phyloP scores from a whole-genome alignment of 2,797 vertebrate species.

The Lepus oiostolus region DNA sequence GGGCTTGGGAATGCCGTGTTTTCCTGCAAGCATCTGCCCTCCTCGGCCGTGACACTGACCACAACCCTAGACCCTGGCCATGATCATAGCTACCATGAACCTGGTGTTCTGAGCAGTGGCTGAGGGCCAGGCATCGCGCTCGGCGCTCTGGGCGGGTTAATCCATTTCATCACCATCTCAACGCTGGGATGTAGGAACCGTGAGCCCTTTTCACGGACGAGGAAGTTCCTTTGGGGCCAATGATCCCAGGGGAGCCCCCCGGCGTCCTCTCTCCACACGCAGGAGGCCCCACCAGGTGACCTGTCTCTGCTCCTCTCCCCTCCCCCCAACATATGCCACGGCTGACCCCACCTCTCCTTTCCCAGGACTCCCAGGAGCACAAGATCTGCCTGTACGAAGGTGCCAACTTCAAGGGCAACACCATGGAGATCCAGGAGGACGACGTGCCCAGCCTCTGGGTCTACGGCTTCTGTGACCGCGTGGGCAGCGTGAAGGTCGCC shows the following conservation, averaged over 20 bases:
- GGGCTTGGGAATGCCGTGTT: background rate
- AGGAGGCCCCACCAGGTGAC: rapidly evolving
- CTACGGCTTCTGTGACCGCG: conserved; percentile 96
- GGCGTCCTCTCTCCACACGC: background rate
- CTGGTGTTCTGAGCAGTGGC: no score
- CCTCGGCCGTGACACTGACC: rapidly evolving
- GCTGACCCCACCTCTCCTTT: background rate
- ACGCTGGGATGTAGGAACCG: rapidly evolving
- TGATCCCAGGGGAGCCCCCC: background rate
- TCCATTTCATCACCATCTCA: background rate
- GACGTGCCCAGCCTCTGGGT: conserved; percentile 97
- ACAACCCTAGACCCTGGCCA: background rate
- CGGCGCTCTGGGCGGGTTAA: background rate
- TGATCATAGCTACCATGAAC: no score
- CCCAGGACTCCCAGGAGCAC: conserved; percentile 95
- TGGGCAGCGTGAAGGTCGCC: conserved; percentile 96
- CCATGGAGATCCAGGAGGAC: conserved; percentile 96
- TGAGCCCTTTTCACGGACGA: background rate
- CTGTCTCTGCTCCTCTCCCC: rapidly evolving
- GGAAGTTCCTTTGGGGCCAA: background rate
- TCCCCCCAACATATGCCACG: rapidly evolving
- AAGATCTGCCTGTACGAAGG: conserved; percentile 97
- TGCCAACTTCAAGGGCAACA: conserved; percentile 97
- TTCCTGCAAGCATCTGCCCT: background rate
- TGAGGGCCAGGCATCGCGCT: background rate